Evolutionary conservation across 2,797 vertebrate genomes (phyloP).

Genomic region (Nannoperca australis): DNA sequence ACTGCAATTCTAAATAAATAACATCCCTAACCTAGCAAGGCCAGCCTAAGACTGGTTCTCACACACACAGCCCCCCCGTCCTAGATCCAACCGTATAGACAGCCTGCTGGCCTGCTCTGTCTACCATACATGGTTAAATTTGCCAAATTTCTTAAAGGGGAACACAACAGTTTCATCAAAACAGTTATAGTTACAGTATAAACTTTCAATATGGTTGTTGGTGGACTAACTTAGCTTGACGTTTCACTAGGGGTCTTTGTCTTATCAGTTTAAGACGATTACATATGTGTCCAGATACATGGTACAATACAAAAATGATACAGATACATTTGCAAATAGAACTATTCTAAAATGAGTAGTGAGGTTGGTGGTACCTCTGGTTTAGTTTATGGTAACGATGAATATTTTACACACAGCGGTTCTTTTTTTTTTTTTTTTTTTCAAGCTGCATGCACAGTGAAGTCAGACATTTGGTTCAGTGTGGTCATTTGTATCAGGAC

Average conservation of each 20-base stretch:
- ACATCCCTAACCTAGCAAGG: conserved; percentile 19
- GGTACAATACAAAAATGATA: background rate
- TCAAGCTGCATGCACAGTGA: background rate
- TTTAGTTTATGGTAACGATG: background rate
- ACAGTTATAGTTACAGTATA: background rate
- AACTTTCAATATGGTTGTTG: background rate
- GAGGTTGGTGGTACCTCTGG: background rate
- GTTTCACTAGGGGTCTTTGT: too few relatives aligned
- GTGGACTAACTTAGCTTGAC: too few relatives aligned
- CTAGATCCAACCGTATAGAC: conserved; percentile 35
- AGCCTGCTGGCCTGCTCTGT: conserved; percentile 59
- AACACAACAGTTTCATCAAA: background rate
- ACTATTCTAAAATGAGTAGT: background rate
- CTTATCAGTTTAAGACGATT: background rate
- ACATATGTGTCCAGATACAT: background rate
- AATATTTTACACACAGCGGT: background rate
- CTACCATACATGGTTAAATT: conserved; percentile 50
- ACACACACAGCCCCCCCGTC: conserved; percentile 49
- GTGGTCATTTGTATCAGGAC: too few relatives aligned
- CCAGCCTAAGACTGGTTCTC: conserved; percentile 44
- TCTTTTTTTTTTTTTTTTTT: background rate
- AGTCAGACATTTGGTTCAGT: too few relatives aligned
- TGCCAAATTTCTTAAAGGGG: background rate
- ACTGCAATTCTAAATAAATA: background rate
- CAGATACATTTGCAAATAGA: background rate